Evolutionary conservation across 2,113 vertebrate genomes (phyloP).

Genomic region (Bucco capensis): DNA sequence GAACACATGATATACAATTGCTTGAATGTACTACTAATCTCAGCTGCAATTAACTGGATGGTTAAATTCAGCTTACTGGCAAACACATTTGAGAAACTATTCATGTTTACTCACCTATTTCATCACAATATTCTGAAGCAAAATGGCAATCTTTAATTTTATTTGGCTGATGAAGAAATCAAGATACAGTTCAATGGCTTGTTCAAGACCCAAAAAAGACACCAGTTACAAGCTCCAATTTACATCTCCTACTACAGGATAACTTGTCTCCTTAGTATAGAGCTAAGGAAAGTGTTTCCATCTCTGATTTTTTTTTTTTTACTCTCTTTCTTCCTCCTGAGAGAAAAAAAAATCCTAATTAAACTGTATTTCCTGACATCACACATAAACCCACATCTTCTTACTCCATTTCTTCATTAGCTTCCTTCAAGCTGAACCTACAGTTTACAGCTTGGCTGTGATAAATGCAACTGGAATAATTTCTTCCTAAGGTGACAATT

Average conservation of each 20-base stretch:
- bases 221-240: neutral
- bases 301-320: neutral
- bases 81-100: neutral
- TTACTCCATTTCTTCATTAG: neutral
- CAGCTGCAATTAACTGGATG: neutral
- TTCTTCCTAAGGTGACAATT: constrained; percentile 4
- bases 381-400: neutral
- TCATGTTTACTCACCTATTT: neutral
- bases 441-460: neutral
- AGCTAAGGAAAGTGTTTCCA: neutral
- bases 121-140: neutral
- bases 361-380: neutral
- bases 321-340: neutral
- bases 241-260: neutral
- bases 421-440: neutral
- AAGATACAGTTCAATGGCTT: neutral
- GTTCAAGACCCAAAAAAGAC: neutral
- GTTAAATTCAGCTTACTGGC: neutral
- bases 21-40: neutral
- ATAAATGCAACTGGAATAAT: neutral
- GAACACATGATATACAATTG: neutral
- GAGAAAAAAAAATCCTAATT: neutral
- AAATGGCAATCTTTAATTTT: neutral
- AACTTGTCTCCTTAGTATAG: neutral
- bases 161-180: neutral